These are phyloP conservation scores for Entomobrya multifasciata DNA, from an alignment of 2,888 invertebrate species.

Conservation along the genomic window DNA sequence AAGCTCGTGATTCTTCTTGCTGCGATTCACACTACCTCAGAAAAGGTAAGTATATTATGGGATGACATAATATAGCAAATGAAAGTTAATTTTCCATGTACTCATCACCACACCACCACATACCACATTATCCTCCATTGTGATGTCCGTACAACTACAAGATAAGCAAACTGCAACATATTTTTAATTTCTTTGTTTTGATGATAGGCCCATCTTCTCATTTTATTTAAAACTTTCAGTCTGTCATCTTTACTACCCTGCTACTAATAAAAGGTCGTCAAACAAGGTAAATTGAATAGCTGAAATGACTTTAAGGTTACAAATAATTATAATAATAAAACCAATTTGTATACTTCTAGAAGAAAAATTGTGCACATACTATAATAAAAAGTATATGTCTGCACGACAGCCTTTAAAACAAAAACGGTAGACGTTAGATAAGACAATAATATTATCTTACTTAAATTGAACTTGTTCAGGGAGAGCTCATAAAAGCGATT, in stretches of 20 bases:
- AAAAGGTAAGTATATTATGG: too few species aligned
- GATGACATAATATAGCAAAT: too few species aligned
- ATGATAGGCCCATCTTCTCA: slow-evolving; percentile 2
- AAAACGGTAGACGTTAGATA: neutral
- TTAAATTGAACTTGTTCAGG: slow-evolving; percentile 18
- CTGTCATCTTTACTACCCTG: neutral
- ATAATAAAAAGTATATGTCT: neutral
- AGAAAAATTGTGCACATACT: neutral
- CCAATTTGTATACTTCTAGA: too few species aligned
- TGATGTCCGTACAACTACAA: too few species aligned
- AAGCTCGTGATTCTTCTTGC: too few species aligned
- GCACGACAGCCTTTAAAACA: neutral
- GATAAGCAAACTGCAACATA: too few species aligned
- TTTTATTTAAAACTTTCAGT: slow-evolving; percentile 22
- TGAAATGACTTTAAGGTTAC: slow-evolving; percentile 22
- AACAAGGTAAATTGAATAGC: neutral
- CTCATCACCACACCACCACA: too few species aligned
- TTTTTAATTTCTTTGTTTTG: slow-evolving; percentile 10
- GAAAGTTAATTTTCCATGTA: too few species aligned
- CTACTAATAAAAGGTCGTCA: neutral
- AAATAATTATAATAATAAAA: slow-evolving; percentile 15
- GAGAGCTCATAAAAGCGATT: too few species aligned
- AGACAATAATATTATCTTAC: neutral
- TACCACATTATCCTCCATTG: too few species aligned
- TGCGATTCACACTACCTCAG: too few species aligned